A percentile compares a stretch with the other conserved stretches of the same genome.
Conservation (phyloP, 1,140 invertebrate genomes). For the Drosophila sechellia region DNA sequence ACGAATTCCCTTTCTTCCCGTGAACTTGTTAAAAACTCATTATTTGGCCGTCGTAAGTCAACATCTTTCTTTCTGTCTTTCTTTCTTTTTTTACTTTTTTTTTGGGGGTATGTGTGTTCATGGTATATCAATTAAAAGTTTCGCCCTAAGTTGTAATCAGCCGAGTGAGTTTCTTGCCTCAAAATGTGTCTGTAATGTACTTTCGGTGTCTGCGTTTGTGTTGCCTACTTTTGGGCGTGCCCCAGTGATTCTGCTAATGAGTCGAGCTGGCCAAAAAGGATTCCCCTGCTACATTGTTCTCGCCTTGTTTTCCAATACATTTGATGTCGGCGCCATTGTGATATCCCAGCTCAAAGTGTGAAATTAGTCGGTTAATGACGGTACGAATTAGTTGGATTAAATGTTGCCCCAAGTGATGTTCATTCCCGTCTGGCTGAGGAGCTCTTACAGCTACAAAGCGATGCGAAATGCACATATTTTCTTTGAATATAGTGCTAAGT, state of each 20-base stretch:
- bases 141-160: slow-evolving; percentile 39
- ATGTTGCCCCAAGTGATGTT: slow-evolving; percentile 24
- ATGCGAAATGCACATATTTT: neutral
- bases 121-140: slow-evolving; percentile 70
- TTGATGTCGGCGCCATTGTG: slow-evolving; percentile 14
- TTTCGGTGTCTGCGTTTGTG: slow-evolving; percentile 10
- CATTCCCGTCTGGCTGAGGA: slow-evolving; percentile 3
- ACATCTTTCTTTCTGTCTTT: slow-evolving; percentile 13
- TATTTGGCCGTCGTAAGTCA: slow-evolving; percentile 40
- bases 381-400: slow-evolving; percentile 36
- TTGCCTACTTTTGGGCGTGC: slow-evolving; percentile 48
- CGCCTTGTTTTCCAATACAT: slow-evolving; percentile 27
- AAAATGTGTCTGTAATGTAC: slow-evolving; percentile 19
- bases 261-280: slow-evolving; percentile 25
- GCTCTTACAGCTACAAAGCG: slow-evolving; percentile 3
- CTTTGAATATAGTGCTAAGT: neutral
- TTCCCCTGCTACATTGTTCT: slow-evolving; percentile 31
- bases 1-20: slow-evolving; percentile 11
- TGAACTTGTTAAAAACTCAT: slow-evolving; percentile 73
- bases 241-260: slow-evolving; percentile 61
- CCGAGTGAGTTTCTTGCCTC: slow-evolving; percentile 15
- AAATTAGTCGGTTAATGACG: slow-evolving; percentile 37
- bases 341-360: slow-evolving; percentile 13
- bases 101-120: slow-evolving; percentile 23
- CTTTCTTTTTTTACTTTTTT: slow-evolving; percentile 13